Percentiles rank a stretch among this genome's conserved stretches.
Conservation (phyloP, 2,797 vertebrate species). For the Chrosomus eos region DNA sequence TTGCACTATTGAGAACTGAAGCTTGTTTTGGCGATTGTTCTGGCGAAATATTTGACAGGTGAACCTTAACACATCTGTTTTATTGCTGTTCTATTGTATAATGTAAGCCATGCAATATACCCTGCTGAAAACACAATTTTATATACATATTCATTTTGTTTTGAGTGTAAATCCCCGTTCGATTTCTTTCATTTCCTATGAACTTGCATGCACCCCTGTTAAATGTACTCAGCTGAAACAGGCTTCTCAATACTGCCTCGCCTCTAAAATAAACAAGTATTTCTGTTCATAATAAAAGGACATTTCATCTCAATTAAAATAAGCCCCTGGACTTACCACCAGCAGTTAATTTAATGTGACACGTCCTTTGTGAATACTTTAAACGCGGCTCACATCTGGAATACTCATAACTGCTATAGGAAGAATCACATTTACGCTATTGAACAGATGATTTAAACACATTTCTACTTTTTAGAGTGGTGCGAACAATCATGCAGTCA, state of each 20-base stretch:
- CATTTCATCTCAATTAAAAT: constrained; percentile 52
- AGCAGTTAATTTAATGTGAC: constrained; percentile 33
- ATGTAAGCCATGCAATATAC: constrained; percentile 1
- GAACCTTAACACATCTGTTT: constrained; percentile 14
- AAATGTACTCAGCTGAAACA: constrained; percentile 22
- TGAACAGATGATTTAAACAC: constrained; percentile 41
- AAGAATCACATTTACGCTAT: constrained; percentile 38
- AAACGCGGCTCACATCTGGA: constrained; percentile 20
- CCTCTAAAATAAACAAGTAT: constrained; percentile 53
- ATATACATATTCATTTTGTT: constrained; percentile 9
- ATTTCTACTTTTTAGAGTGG: constrained; percentile 31
- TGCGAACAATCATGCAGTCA: constrained; percentile 47
- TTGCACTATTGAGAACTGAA: not conserved
- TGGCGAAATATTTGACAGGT: not conserved
- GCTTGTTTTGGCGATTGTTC: constrained; percentile 13
- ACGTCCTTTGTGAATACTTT: constrained; percentile 38
- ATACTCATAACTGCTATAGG: constrained; percentile 6
- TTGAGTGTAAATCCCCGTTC: constrained; percentile 30
- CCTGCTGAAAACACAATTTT: constrained; percentile 1
- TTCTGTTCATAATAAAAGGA: constrained; percentile 34
- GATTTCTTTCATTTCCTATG: constrained; percentile 10
- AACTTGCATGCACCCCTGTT: constrained; percentile 11
- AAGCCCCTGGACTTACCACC: constrained; percentile 23
- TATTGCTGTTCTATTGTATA: constrained; percentile 19
- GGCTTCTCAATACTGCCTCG: not conserved